phyloP scores from a whole-genome alignment of 2,113 vertebrate genomes.

The Proterorhinus semilunaris region DNA sequence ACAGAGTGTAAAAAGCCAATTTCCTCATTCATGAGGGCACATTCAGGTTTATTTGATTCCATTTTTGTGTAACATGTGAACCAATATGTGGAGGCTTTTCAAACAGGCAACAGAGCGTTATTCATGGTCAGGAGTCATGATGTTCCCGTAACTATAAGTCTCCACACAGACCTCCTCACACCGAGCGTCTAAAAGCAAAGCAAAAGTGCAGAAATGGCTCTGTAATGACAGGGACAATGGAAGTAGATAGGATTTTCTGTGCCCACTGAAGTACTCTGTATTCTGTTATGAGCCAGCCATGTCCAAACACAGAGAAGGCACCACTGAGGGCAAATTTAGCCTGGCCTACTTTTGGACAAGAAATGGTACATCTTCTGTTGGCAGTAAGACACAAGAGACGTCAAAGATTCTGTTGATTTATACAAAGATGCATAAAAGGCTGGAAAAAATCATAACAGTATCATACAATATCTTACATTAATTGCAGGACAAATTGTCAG shows the following conservation, averaged over 20 bases:
- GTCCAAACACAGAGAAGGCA: not conserved
- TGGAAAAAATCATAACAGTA: no score
- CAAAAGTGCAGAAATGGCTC: not conserved
- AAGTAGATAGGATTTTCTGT: not conserved
- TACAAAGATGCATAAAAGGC: no score
- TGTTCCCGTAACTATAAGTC: constrained; percentile 1
- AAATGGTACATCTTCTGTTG: not conserved
- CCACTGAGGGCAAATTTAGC: not conserved
- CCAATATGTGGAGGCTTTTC: not conserved
- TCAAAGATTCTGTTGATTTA: no score
- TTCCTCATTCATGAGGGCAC: not conserved
- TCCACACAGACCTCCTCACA: not conserved
- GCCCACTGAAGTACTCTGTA: not conserved
- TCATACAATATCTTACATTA: no score
- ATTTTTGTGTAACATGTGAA: not conserved
- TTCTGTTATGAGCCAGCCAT: not conserved
- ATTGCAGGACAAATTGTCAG: no score
- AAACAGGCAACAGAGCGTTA: not conserved
- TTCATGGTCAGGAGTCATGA: not conserved
- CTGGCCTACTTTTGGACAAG: not conserved
- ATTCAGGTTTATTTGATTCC: not conserved
- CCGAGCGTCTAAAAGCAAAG: constrained; percentile 7
- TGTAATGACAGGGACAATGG: not conserved
- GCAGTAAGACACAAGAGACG: no score
- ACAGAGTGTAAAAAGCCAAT: not conserved